Evolutionary conservation across 1,140 invertebrate species (phyloP), one percentile per base, ranked within the genome.

Genomic region (Chelonus insularis): DNA sequence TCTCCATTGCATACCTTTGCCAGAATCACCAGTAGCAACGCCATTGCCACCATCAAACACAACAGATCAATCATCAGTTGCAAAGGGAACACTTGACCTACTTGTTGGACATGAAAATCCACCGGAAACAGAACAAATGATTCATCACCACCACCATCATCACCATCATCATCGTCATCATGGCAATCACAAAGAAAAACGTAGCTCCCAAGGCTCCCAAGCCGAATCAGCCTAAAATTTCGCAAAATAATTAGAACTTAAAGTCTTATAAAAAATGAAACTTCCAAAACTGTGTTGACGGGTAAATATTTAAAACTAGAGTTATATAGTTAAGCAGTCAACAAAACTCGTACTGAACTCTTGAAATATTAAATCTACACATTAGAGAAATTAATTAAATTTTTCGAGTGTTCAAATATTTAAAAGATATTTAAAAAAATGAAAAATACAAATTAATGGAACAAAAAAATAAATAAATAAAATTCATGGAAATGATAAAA

Each of bases 131-230:
- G 75, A 79, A 37, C 69, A 72, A 16, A 58, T 76, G 29, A 75
- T 77, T 3, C 69, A 72, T 7, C 66, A 70, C 5, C 67, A 70
- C 21, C 67, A 71, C 8, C 67, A 73, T 36, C 68, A 76, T 20
- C 73, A 76, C 47, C 73, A 72, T 21, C 72, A 75, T 36, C 70
- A 73, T 21, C 71, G 73, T 58, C 75, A 74, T 18, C 74, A 75
- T 21, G 70, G 67, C 21, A 78, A 80, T 21, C 69, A 80, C 34
- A 78, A 77, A 64, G 77, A 78, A 68, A 79, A 79, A 68, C 76
- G 76, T 36, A 77, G 72, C 43, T 80, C 76, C 45, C 74, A 78
- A 50, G 64, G 74, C 45, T 79, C 76, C 36, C 70, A 78, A 37
- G 69, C 71, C 62, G 75, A 76, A 59, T 75, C 76, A 64, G 76